These are phyloP conservation scores for Hybognathus amarus DNA, from an alignment of 2,797 vertebrate species.

Conservation along the genomic window DNA sequence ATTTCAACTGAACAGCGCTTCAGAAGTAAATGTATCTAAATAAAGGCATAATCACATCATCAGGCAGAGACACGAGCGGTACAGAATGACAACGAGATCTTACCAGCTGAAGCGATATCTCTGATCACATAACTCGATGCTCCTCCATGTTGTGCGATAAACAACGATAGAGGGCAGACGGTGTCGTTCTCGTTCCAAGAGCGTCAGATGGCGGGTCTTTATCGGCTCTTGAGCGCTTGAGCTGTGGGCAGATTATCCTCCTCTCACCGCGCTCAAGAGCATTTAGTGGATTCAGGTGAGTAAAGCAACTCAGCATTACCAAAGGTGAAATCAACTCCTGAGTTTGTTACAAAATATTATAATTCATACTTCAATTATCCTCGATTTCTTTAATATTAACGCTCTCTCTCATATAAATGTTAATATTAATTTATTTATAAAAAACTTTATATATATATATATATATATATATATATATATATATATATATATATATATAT, in stretches of 20 bases:
- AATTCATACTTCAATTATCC: background rate
- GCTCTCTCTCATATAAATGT: no score
- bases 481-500: no score
- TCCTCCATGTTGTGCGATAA: background rate
- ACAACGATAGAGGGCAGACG: background rate
- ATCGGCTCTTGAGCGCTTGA: constrained; percentile 26
- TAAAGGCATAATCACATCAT: background rate
- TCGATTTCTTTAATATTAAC: background rate
- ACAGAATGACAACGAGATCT: background rate
- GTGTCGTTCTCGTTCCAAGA: background rate
- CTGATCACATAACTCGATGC: constrained; percentile 3
- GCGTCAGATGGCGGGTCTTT: background rate
- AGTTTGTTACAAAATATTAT: background rate
- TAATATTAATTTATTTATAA: no score
- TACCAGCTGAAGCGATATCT: constrained; percentile 4
- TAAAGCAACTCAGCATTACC: constrained; percentile 26
- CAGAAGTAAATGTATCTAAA: background rate
- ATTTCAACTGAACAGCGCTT: background rate
- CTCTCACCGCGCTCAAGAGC: constrained; percentile 51
- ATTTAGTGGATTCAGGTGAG: constrained; percentile 59
- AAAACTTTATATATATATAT: no score
- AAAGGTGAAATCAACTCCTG: background rate
- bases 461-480: no score
- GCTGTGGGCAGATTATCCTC: constrained; percentile 19
- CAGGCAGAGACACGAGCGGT: background rate